Conservation (phyloP, 2,888 invertebrate species). For the Lepidonotus clava region DNA sequence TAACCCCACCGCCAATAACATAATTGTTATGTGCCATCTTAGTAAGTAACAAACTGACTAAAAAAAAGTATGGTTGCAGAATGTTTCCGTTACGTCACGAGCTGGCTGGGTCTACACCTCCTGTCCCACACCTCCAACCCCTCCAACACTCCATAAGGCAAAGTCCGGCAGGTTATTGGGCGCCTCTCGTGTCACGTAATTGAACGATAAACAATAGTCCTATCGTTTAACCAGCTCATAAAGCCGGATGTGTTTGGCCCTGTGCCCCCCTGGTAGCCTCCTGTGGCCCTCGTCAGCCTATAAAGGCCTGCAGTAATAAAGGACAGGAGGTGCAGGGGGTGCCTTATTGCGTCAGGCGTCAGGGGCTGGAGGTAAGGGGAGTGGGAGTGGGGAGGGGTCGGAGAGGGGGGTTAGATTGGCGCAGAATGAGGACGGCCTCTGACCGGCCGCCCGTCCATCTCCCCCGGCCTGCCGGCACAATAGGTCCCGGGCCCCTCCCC, state of each 20-base stretch:
- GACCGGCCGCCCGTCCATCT: not conserved
- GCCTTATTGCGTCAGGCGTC: conserved; percentile 40
- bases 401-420: not conserved
- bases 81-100: too few relatives aligned
- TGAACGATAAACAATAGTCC: conserved; percentile 26
- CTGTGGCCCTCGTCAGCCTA: too few relatives aligned
- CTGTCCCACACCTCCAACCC: too few relatives aligned
- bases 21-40: too few relatives aligned
- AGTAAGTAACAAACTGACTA: too few relatives aligned
- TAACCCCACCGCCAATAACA: too few relatives aligned
- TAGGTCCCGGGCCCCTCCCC: not conserved
- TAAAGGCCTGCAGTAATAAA: too few relatives aligned
- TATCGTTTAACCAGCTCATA: conserved; percentile 34
- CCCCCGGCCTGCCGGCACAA: not conserved
- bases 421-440: conserved; percentile 17
- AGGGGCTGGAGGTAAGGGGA: not conserved
- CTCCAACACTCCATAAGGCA: too few relatives aligned
- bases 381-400: not conserved
- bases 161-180: conserved; percentile 32
- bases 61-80: too few relatives aligned
- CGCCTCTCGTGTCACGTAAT: conserved; percentile 9
- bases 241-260: conserved; percentile 24
- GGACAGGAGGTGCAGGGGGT: not conserved
- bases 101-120: too few relatives aligned
- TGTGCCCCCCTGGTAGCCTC: not conserved